Evolutionary conservation across 2,888 invertebrate species (phyloP).

Genomic region (Siphlonurus alternatus): DNA sequence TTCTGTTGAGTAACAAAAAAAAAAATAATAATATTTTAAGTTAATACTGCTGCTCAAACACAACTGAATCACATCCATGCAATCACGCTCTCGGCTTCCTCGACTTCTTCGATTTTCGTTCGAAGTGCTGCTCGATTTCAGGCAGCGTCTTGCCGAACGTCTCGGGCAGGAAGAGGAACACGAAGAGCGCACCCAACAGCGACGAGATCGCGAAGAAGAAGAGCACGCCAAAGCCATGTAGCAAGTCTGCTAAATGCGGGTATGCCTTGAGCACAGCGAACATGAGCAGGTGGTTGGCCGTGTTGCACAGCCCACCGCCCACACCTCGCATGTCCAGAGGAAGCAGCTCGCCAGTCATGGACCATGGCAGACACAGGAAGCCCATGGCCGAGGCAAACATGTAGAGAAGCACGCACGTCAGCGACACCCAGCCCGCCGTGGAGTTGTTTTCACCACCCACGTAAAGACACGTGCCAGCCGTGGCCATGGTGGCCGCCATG

Average conservation of each 20-base stretch:
- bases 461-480: slow-evolving; percentile 6
- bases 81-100: too few species aligned
- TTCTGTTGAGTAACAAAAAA: too few species aligned
- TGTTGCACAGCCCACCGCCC: slow-evolving; percentile 47
- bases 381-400: slow-evolving; percentile 42
- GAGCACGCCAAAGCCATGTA: slow-evolving; percentile 43
- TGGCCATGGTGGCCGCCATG: not conserved
- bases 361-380: slow-evolving; percentile 50
- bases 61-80: too few species aligned
- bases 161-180: slow-evolving; percentile 36
- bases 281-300: slow-evolving; percentile 41
- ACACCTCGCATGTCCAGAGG: slow-evolving; percentile 41
- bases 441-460: slow-evolving; percentile 16
- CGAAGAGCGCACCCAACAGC: slow-evolving; percentile 35
- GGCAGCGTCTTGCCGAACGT: not conserved
- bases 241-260: slow-evolving; percentile 36
- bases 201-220: slow-evolving; percentile 40
- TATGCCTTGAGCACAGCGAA: slow-evolving; percentile 49
- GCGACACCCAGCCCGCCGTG: slow-evolving; percentile 29
- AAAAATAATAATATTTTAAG: too few species aligned
- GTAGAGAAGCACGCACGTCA: slow-evolving; percentile 36
- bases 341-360: slow-evolving; percentile 52
- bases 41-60: too few species aligned
- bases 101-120: not conserved
- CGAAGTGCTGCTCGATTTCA: not conserved